Evolutionary conservation across 53 echinoderm and acorn worm species (phyloP), one percentile per base, ranked within the genome.

Genomic region (Holothuria leucospilota): DNA sequence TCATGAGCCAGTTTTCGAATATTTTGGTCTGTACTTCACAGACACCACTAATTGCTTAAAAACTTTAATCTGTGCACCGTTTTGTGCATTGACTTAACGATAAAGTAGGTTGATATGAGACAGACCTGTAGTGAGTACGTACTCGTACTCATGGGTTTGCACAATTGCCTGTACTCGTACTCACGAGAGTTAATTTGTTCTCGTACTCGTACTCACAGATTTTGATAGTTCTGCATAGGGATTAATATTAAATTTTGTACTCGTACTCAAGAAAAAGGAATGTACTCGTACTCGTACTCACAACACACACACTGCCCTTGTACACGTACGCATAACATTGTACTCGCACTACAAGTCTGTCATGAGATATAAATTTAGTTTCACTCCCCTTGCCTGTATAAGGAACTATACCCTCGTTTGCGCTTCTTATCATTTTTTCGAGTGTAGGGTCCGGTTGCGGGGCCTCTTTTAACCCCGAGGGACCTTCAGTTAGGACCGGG

Each of bases 21-120:
- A 21, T n/a, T 61, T 20, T 5, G 59, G 25, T 16, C 78, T 60
- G 42, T 53, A 75, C 26, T 39, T 11, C 29, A 62, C 25, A 4
- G 86, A 75, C 24, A 85, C 85, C n/a, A 85, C 69, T 13, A 71
- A 23, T 69, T 85, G 71, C 38, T 26, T 69, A 26, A 85, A 52
- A 0, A 71, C 38, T 24, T 25, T 6, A 14, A 69, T 56, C 2
- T 66, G 67, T 28, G 15, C 59, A n/a, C 67, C 84, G 13, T 84
- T 49, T 13, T 52, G 84, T 49, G 69, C 59, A 39, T 26, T 51
- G 29, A 77, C 72, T 42, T 86, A 75, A 29, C 77, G 38, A 24
- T 29, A 86, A 13, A 39, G 62, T 25, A 86, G 29, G 12, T 75
- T 46, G 2, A n/a, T n/a, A n/a, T n/a, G n/a, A n/a, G n/a, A n/a